These are phyloP conservation scores for Cheiracanthium punctorium DNA, from an alignment of 2,888 invertebrate genomes.

Conservation along the genomic window DNA sequence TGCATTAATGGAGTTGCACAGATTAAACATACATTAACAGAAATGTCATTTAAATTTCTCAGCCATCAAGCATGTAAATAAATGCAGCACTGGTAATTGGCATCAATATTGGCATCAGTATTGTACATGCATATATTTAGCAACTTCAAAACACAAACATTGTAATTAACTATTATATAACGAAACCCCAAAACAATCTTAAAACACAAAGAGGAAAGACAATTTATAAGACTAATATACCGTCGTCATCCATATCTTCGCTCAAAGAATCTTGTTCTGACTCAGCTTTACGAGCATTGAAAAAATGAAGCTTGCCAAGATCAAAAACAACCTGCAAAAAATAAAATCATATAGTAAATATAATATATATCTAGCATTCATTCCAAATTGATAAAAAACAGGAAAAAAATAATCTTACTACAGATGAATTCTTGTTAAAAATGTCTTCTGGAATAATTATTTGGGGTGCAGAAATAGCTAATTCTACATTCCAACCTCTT, in stretches of 20 bases:
- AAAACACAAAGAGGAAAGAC: no score
- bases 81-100: no score
- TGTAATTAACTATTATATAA: no score
- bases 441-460: slow-evolving; percentile 87
- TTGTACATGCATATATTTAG: no score
- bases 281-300: slow-evolving; percentile 72
- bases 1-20: no score
- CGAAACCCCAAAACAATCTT: no score
- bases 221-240: no score
- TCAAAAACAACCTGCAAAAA: slow-evolving; percentile 84
- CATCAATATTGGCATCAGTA: no score
- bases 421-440: slow-evolving; percentile 74
- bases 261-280: slow-evolving; percentile 72
- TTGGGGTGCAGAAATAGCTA: slow-evolving; percentile 95
- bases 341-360: background rate
- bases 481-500: slow-evolving; percentile 86
- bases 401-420: slow-evolving; percentile 73
- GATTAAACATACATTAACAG: no score
- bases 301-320: slow-evolving; percentile 88
- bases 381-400: background rate
- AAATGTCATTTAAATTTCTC: no score
- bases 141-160: no score
- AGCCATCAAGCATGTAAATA: no score
- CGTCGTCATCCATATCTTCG: slow-evolving; percentile 78
- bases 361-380: background rate